Evolutionary conservation across 2,888 invertebrate species (phyloP), one percentile per base, ranked within the genome.

Genomic region (Globia sparganii): DNA sequence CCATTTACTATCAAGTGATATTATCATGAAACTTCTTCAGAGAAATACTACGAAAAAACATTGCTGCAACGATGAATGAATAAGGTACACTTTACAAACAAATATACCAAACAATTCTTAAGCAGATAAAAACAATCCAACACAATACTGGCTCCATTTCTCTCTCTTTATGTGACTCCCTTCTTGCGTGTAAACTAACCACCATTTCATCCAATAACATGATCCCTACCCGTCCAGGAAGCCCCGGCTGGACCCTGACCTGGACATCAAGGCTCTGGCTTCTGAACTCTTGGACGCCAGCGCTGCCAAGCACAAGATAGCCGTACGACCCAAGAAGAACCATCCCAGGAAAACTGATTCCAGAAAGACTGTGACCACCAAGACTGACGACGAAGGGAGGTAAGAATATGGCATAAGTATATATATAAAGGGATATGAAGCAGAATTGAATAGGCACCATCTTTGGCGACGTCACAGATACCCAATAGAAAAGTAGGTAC

Each of bases 251-350:
- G 98, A 98, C 75, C 87, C 81, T 91, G 97, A 97, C 67, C 95
- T 98, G 92, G 97, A 98, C 91, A 93, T 97, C 87, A 96, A 96
- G 31, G 90, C 92, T 0, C 53, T 78, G 49, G 78, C 78, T 18
- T 53, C 78, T 15, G 96, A 97, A 85, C 97, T 98, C 67, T 96
- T 98, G 94, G 98, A 98, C 95, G 97, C 97, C 86, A 97, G 98
- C 13, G 98, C 98, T 0, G 98, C 98, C 28, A 97, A 97, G 90
- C 98, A 98, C 96, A 98, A 98, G 94, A 93, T 98, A 74, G 97
- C 98, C 0, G 97, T 98, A 28, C 97, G 98, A 92, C 98, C 98
- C 11, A 97, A 97, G 94, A 97, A 98, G 91, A 98, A 97, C 87
- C 97, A 98, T 78, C 96, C 96, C 0, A 93, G 92, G 77, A 92